Evolutionary conservation across 2,113 vertebrate genomes (phyloP).

Genomic region (Microcebus lehilahytsara): DNA sequence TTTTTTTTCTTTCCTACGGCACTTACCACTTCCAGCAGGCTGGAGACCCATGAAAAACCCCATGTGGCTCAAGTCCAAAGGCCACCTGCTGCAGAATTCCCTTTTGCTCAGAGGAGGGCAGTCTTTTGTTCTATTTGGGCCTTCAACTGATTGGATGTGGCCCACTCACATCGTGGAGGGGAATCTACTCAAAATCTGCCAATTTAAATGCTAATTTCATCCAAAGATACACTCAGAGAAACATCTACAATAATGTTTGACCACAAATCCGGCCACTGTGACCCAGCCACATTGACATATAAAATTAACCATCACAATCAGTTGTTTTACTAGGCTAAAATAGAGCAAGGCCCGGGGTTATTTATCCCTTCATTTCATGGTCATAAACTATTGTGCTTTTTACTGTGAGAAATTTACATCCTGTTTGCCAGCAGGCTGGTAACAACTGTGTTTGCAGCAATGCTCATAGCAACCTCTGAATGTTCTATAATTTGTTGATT

Average conservation of each 20-base stretch:
- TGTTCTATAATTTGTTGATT: neutral
- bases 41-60: neutral
- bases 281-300: neutral
- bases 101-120: neutral
- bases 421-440: neutral
- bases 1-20: neutral
- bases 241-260: neutral
- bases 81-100: neutral
- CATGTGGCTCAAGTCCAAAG: neutral
- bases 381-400: neutral
- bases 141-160: neutral
- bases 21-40: too few relatives aligned
- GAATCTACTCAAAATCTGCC: neutral
- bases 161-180: neutral
- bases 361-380: neutral
- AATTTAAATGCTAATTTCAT: neutral
- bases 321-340: neutral
- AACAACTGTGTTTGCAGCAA: neutral
- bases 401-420: neutral
- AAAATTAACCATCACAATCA: neutral
- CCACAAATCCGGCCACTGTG: neutral
- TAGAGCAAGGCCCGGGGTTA: neutral
- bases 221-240: neutral
- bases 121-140: neutral
- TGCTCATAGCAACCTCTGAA: neutral